A percentile compares a stretch with the other conserved stretches of the same genome.
These are phyloP conservation scores for Caracal caracal DNA, from an alignment of 2,113 vertebrate genomes.

Conservation along the genomic window DNA sequence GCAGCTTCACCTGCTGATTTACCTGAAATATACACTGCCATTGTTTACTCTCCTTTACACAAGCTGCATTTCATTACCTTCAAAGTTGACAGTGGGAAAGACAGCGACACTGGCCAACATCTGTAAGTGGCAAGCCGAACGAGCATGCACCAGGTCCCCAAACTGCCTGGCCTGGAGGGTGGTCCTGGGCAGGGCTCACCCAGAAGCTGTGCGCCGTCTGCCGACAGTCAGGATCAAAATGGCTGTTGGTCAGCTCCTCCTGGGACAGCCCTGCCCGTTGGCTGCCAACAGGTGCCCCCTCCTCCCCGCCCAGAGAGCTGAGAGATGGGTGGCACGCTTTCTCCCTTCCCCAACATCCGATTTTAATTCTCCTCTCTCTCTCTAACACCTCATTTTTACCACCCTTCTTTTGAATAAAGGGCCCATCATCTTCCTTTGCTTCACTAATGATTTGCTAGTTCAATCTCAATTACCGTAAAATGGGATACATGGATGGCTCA, in stretches of 20 bases:
- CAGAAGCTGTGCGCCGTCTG: conserved; percentile 76
- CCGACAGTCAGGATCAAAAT: conserved; percentile 81
- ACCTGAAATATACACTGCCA: conserved; percentile 74
- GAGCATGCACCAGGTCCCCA: conserved; percentile 29
- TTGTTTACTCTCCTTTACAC: conserved; percentile 51
- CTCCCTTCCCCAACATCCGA: conserved; percentile 73
- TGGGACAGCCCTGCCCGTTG: conserved; percentile 86
- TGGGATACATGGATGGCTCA: conserved; percentile 61
- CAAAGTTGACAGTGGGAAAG: conserved; percentile 53
- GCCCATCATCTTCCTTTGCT: background rate
- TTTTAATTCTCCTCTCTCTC: conserved; percentile 57
- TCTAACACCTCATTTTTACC: conserved; percentile 64
- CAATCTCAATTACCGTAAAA: conserved; percentile 67
- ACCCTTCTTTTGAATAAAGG: background rate
- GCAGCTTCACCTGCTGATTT: conserved; percentile 79
- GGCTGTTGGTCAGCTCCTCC: conserved; percentile 86
- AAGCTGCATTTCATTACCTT: conserved; percentile 74
- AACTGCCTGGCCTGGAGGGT: background rate
- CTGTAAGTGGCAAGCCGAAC: conserved; percentile 2
- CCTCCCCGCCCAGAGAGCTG: conserved; percentile 63
- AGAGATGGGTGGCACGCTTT: conserved; percentile 63
- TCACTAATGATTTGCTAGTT: conserved; percentile 37
- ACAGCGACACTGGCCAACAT: conserved; percentile 22
- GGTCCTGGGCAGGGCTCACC: conserved; percentile 80
- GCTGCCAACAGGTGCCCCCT: conserved; percentile 82